Conservation (phyloP, 2,113 vertebrate genomes). For the human (Homo sapiens) region DNA sequence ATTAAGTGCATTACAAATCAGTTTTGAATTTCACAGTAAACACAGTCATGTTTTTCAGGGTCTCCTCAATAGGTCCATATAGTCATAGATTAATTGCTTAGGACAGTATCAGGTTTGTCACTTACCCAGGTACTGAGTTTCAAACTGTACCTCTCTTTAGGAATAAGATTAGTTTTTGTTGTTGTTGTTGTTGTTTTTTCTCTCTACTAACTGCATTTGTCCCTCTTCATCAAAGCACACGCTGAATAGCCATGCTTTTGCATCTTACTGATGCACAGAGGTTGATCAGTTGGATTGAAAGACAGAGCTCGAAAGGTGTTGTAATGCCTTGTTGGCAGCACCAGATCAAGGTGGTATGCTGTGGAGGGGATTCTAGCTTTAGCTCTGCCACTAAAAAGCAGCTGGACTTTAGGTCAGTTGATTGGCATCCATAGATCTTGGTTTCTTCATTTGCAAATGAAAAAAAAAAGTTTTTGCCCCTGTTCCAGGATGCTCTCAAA, state of each 20-base stretch:
- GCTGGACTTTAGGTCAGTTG: not conserved
- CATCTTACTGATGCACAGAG: not conserved
- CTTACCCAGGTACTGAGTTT: not conserved
- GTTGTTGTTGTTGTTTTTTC: no score
- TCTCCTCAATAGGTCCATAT: not conserved
- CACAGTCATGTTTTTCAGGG: not conserved
- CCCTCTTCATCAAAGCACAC: not conserved
- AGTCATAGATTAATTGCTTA: not conserved
- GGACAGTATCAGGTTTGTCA: not conserved
- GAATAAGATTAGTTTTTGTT: not conserved
- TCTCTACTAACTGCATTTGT: not conserved
- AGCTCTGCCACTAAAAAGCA: not conserved
- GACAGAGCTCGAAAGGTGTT: not conserved
- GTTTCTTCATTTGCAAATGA: not conserved
- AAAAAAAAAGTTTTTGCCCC: not conserved
- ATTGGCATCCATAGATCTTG: not conserved
- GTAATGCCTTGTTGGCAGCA: not conserved
- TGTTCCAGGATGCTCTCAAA: not conserved
- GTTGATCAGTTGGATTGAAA: not conserved
- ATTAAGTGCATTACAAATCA: not conserved
- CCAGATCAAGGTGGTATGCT: not conserved
- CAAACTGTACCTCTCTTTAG: conserved; percentile 6
- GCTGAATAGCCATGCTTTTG: not conserved
- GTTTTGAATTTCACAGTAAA: not conserved
- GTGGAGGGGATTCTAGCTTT: not conserved